Conservation (phyloP, 2,888 invertebrate genomes). For the Lycaena phlaeas region DNA sequence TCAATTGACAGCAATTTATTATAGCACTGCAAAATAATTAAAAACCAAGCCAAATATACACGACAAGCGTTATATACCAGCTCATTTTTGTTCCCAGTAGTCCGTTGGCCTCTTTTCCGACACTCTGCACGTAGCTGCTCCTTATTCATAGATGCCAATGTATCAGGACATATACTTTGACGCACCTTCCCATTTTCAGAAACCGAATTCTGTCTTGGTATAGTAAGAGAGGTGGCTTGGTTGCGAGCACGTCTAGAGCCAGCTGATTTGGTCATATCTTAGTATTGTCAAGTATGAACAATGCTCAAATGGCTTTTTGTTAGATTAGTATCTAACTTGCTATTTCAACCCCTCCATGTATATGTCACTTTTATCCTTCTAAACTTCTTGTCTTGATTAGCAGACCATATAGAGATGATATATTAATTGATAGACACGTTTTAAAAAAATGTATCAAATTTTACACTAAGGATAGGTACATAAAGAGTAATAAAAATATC, state of each 20-base stretch:
- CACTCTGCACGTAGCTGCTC: conserved; percentile 79
- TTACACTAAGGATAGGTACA: conserved; percentile 12
- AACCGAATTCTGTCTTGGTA: conserved; percentile 56
- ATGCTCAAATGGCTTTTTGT: conserved; percentile 17
- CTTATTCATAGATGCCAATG: conserved; percentile 76
- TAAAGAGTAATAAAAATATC: conserved; percentile 15
- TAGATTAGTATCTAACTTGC: too few species aligned
- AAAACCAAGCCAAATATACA: conserved; percentile 38
- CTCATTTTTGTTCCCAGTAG: conserved; percentile 79
- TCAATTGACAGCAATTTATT: neutral
- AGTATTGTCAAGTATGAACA: conserved; percentile 20
- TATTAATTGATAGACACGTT: conserved; percentile 1
- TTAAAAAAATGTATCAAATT: neutral
- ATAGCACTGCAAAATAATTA: conserved; percentile 20
- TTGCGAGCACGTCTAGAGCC: conserved; percentile 58
- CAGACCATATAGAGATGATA: neutral
- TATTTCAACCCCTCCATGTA: conserved; percentile 19
- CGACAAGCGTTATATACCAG: conserved; percentile 69
- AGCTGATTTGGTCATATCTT: conserved; percentile 40
- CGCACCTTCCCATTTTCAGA: conserved; percentile 57
- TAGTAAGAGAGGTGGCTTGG: conserved; percentile 49
- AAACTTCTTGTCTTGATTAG: conserved; percentile 1
- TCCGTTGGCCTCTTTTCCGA: conserved; percentile 78
- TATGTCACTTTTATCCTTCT: conserved; percentile 3
- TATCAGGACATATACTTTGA: conserved; percentile 58